These are phyloP conservation scores for Troides helena DNA, from an alignment of 2,888 invertebrate species.

Conservation along the genomic window DNA sequence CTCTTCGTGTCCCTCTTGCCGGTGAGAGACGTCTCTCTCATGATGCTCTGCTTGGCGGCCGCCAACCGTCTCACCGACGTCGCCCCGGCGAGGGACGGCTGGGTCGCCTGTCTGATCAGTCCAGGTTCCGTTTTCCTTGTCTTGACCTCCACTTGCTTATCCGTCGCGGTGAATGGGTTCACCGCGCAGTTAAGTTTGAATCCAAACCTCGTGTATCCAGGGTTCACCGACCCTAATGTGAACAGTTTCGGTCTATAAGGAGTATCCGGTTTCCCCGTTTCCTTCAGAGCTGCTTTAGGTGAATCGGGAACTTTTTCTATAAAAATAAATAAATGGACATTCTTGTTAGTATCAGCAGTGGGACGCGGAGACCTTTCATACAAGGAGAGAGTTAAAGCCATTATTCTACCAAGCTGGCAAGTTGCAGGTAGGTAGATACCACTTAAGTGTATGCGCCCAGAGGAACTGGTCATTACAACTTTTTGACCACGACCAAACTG, in stretches of 20 bases:
- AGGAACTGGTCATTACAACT: too few relatives aligned
- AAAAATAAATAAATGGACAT: background rate
- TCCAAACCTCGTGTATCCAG: conserved; percentile 71
- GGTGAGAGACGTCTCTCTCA: conserved; percentile 63
- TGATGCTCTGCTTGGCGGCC: conserved; percentile 59
- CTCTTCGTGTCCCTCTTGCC: conserved; percentile 54
- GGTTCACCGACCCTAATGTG: conserved; percentile 46
- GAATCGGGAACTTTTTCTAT: conserved; percentile 37
- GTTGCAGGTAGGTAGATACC: too few relatives aligned
- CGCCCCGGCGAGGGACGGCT: conserved; percentile 53
- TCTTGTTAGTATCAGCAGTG: too few relatives aligned
- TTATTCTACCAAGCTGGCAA: background rate
- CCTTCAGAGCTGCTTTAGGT: conserved; percentile 28
- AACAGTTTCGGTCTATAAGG: conserved; percentile 45
- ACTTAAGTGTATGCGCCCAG: too few relatives aligned
- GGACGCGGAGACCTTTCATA: too few relatives aligned
- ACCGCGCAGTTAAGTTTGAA: conserved; percentile 69
- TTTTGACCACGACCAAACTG: too few relatives aligned
- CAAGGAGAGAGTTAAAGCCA: too few relatives aligned
- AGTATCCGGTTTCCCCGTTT: conserved; percentile 42
- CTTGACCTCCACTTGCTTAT: conserved; percentile 38
- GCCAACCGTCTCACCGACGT: conserved; percentile 47
- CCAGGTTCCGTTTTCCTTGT: conserved; percentile 40
- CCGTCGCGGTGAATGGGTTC: conserved; percentile 62
- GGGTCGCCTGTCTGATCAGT: conserved; percentile 36